Evolutionary conservation across 2,797 vertebrate genomes (phyloP).

Genomic region (Betta splendens): DNA sequence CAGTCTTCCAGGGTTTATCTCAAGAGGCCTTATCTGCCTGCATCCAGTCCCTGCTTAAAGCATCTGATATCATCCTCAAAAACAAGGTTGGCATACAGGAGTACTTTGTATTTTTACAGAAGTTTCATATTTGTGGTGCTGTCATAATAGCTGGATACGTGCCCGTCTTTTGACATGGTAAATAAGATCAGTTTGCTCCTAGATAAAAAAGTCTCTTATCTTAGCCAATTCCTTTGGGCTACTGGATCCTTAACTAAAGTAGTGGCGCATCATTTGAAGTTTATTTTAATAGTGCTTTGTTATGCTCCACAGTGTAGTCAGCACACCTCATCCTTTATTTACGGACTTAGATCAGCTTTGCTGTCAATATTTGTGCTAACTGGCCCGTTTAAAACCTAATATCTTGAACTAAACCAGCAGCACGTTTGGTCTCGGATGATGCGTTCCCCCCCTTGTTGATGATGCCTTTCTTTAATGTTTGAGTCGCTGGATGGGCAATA

Average conservation of each 20-base stretch:
- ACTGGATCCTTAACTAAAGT: constrained; percentile 47
- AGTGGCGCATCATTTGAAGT: constrained; percentile 54
- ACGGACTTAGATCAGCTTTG: constrained; percentile 57
- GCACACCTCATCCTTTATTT: constrained; percentile 68
- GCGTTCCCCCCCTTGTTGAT: constrained; percentile 37
- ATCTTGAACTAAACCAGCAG: constrained; percentile 61
- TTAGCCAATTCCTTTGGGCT: constrained; percentile 35
- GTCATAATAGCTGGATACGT: constrained; percentile 30
- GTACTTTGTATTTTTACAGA: constrained; percentile 28
- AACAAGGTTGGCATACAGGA: constrained; percentile 89
- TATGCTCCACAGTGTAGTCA: constrained; percentile 53
- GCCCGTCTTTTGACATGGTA: constrained; percentile 30
- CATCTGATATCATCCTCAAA: constrained; percentile 93
- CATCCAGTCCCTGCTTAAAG: constrained; percentile 93
- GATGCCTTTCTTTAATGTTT: constrained; percentile 58
- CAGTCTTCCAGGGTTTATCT: constrained; percentile 97
- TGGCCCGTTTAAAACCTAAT: constrained; percentile 58
- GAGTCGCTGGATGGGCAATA: constrained; percentile 48
- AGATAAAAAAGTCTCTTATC: constrained; percentile 33
- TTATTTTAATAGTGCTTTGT: constrained; percentile 62
- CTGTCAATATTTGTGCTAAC: constrained; percentile 63
- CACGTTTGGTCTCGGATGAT: constrained; percentile 56
- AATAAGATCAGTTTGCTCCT: constrained; percentile 29
- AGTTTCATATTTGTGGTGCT: constrained; percentile 8
- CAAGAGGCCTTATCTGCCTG: constrained; percentile 97